Evolutionary conservation across 2,888 invertebrate genomes (phyloP).

Genomic region (Sphaeridia pumilis): DNA sequence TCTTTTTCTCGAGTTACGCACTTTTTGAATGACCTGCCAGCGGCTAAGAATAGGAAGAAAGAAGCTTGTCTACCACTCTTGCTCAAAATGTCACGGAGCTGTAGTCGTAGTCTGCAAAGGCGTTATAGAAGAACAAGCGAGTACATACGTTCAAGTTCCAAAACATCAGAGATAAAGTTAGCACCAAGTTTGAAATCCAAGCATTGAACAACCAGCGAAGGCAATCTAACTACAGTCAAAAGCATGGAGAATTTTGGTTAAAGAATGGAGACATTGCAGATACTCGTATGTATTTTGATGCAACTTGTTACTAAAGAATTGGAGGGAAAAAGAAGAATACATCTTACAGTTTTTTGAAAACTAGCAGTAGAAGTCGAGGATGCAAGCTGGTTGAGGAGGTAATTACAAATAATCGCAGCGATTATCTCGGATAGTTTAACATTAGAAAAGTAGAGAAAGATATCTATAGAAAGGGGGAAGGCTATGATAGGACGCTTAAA

Average conservation of each 20-base stretch:
- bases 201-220: too few species aligned
- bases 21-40: too few species aligned
- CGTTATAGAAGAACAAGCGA: background rate
- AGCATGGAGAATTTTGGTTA: too few species aligned
- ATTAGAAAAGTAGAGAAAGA: constrained; percentile 6
- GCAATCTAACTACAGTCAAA: too few species aligned
- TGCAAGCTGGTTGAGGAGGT: constrained; percentile 3
- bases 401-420: constrained; percentile 19
- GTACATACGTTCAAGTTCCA: background rate
- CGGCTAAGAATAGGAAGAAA: too few species aligned
- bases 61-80: too few species aligned
- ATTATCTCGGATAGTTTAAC: constrained; percentile 19
- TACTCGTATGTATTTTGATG: too few species aligned
- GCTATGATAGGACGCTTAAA: too few species aligned
- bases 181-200: too few species aligned
- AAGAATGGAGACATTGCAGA: background rate
- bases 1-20: too few species aligned
- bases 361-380: background rate
- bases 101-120: background rate
- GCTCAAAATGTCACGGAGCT: background rate
- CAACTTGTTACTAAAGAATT: too few species aligned
- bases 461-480: background rate
- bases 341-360: background rate
- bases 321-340: background rate
- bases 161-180: background rate